Evolutionary conservation across 2,113 vertebrate species (phyloP).

Genomic region (Ceuthmochares aereus): DNA sequence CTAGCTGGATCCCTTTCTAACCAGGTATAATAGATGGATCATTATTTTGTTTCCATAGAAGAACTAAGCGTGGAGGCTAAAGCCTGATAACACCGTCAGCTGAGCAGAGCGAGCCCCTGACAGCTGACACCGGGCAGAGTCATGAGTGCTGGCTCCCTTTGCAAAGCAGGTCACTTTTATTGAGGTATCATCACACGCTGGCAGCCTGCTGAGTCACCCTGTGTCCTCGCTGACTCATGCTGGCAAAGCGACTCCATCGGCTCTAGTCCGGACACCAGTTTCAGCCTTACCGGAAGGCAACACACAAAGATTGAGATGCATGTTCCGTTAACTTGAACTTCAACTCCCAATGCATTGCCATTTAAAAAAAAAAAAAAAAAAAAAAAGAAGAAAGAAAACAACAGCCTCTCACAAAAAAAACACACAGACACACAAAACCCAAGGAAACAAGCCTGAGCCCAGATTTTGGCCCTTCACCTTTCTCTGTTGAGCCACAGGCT

Average conservation of each 20-base stretch:
- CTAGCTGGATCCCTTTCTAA: constrained; percentile 44
- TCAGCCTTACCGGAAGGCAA: not conserved
- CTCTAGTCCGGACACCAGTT: fast-evolving
- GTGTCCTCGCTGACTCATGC: not conserved
- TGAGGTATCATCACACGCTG: not conserved
- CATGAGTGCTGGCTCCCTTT: not conserved
- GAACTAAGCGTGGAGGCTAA: not conserved
- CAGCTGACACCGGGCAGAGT: constrained; percentile 18
- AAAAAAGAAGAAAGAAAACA: not conserved
- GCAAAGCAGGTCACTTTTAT: constrained; percentile 37
- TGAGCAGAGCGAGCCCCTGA: constrained; percentile 21
- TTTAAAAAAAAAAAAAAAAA: not conserved
- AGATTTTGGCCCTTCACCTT: not conserved
- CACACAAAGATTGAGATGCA: not conserved
- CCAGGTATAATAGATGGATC: constrained; percentile 42
- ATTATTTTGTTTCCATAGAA: constrained; percentile 23
- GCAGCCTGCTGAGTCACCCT: constrained; percentile 34
- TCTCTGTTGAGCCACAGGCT: not conserved
- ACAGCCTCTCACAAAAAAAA: not conserved
- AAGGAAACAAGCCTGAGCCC: not conserved
- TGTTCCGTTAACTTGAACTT: not conserved
- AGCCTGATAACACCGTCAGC: constrained; percentile 16
- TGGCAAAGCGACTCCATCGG: not conserved
- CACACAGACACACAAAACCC: not conserved
- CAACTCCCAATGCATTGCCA: not conserved